These are phyloP conservation scores for Bambusicola thoracicus DNA, from an alignment of 2,113 vertebrate species.

Conservation along the genomic window DNA sequence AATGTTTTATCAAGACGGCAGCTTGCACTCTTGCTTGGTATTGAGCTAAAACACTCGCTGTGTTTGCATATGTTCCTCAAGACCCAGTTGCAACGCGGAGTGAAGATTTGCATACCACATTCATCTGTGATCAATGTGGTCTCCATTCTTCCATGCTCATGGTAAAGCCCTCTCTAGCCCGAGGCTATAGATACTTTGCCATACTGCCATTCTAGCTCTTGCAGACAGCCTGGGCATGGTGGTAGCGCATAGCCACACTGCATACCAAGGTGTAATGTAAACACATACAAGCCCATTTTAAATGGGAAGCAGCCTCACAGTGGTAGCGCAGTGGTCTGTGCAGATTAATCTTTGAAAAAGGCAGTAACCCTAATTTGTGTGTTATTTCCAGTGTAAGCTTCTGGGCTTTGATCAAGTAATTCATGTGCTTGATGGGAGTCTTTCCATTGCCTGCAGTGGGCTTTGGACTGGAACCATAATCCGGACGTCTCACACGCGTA, in stretches of 20 bases:
- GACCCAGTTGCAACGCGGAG: not conserved
- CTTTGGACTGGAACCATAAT: conserved; percentile 49
- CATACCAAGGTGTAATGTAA: conserved; percentile 18
- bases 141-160: not conserved
- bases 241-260: not conserved
- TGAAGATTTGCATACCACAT: not conserved
- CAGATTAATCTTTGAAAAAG: conserved; percentile 42
- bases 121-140: not conserved
- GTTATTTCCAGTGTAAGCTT: conserved; percentile 32
- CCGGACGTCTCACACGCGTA: conserved; percentile 1
- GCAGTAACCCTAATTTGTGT: conserved; percentile 14
- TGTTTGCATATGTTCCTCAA: not conserved
- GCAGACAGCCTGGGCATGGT: not conserved
- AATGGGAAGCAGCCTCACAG: not conserved
- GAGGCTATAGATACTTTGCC: not conserved
- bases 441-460: conserved; percentile 43
- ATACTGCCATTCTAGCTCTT: not conserved
- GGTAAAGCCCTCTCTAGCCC: not conserved
- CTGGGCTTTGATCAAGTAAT: conserved; percentile 42
- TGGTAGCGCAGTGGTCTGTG: conserved; percentile 17
- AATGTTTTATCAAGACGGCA: not conserved
- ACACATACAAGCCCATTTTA: not conserved
- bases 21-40: not conserved
- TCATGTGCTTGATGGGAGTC: not conserved
- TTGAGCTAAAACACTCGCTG: not conserved